Evolutionary conservation across 2,888 invertebrate species (phyloP).

Genomic region (Cerastis leucographa): DNA sequence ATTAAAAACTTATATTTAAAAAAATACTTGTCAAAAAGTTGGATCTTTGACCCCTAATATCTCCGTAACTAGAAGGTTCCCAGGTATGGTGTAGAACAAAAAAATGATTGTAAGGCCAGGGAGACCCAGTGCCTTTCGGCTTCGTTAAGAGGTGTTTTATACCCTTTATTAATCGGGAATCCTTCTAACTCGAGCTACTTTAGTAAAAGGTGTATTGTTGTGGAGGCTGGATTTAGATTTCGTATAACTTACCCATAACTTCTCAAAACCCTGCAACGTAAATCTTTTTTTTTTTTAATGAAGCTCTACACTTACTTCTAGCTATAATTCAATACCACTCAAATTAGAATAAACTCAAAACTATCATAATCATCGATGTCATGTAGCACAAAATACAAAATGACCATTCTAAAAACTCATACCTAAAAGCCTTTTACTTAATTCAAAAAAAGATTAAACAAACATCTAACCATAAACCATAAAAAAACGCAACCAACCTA

Average conservation of each 20-base stretch:
- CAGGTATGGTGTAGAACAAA: too few species aligned
- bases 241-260: not conserved
- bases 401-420: not conserved
- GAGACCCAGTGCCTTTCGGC: too few species aligned
- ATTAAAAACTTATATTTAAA: too few species aligned
- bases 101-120: too few species aligned
- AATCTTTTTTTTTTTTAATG: not conserved
- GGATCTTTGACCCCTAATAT: too few species aligned
- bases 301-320: not conserved
- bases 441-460: constrained; percentile 3
- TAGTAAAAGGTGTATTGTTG: not conserved
- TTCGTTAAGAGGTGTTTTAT: too few species aligned
- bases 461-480: constrained; percentile 16
- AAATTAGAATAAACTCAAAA: not conserved
- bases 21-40: too few species aligned
- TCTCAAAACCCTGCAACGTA: not conserved
- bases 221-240: not conserved
- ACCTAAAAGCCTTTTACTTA: not conserved
- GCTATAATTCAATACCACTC: not conserved
- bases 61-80: too few species aligned
- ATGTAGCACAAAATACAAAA: not conserved
- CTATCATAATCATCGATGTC: not conserved
- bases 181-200: not conserved
- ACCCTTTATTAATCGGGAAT: not conserved
- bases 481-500: constrained; percentile 26